Evolutionary conservation across 2,113 vertebrate species (phyloP), one percentile per base, ranked within the genome.

Genomic region (Bos indicus): DNA sequence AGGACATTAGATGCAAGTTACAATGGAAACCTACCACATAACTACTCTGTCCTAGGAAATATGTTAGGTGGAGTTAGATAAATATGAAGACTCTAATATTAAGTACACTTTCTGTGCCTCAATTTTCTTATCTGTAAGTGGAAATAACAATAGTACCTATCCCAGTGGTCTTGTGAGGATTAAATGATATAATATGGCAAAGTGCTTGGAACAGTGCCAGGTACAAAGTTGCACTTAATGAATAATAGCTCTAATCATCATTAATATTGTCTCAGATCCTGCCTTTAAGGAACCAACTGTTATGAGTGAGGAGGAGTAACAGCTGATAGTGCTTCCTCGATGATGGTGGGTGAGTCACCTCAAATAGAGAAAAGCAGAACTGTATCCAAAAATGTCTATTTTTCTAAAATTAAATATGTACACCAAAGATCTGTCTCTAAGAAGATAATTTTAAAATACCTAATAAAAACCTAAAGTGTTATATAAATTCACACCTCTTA

Each of bases 361-460:
- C n/a, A 91, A 93, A 57, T 78, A 40, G 54, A 94, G 25, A 92
- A 46, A 91, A 97, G 40, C 7, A 90, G 52, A 95, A 94, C 64
- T 83, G 1, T 12, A 59, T 74, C 62, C 13, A 60, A 86, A 56
- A 46, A 57, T 7, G 15, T 48, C 0, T 62, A 15, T 85, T 92
- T 97, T 54, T 88, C 46, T 33, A 51, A 90, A 91, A 90, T 74
- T 90, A 90, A 33, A 89, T 52, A 60, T n/a, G 16, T 19, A 67
- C 25, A 59, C 48, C 56, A 87, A 64, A 80, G 2, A 57, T 83
- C 3, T 90, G 33, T 67, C 88, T 90, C 81, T 26, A 54, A 91
- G n/a, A 97, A 87, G 43, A 13, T 36, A 57, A 52, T 36, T 96
- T 46, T 56, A 51, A 97, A 97, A 89, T 19, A 48, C 46, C 3